Evolutionary conservation across 2,113 vertebrate genomes (phyloP), one percentile per base, ranked within the genome.

Genomic region (Climacteris rufus): DNA sequence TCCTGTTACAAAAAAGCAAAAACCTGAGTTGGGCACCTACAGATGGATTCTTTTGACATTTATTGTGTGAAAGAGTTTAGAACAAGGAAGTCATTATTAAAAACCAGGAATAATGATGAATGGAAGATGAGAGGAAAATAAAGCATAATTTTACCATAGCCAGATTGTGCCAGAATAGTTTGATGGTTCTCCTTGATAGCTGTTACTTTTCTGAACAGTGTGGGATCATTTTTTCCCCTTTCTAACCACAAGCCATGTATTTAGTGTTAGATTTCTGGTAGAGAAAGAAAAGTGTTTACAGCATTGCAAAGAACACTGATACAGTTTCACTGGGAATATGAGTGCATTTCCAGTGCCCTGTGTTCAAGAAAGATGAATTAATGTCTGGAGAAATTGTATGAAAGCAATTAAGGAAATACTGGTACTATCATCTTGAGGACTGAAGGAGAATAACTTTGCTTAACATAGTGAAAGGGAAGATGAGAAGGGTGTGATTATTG

Each of bases 331-430:
- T 56, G 39, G 28, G 28, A 71, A 37, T 75, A 19, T 21, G 61
- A 69, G 18, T 53, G 21, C 1, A 2, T 49, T 93, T 84, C 30
- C 49, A 75, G 31, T 69, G 18, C 10, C 9, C 7, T 0, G 0
- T 11, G 13, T 83, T 92, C 25, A 65, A 68, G 53, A 74, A 71
- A 72, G 31, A 42, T n/a, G 35, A 89, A 50, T n/a, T 68, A 31
- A 53, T 42, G 7, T 77, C 37, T 86, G n/a, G 22, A 94, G 17
- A 31, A 94, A 79, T 6, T 80, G 25, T 65, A 52, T 77, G 54
- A 80, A 86, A 68, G 14, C 23, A 53, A 18, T 72, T 47, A 40
- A 61, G 59, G 33, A 69, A 72, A 27, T 19, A 50, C 35, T 77
- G 27, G 28, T 49, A 14, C 22, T 85, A 0, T 71, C 17, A 28